These are phyloP conservation scores for Pseudococcus longispinus DNA, from an alignment of 2,888 invertebrate genomes.

Conservation along the genomic window DNA sequence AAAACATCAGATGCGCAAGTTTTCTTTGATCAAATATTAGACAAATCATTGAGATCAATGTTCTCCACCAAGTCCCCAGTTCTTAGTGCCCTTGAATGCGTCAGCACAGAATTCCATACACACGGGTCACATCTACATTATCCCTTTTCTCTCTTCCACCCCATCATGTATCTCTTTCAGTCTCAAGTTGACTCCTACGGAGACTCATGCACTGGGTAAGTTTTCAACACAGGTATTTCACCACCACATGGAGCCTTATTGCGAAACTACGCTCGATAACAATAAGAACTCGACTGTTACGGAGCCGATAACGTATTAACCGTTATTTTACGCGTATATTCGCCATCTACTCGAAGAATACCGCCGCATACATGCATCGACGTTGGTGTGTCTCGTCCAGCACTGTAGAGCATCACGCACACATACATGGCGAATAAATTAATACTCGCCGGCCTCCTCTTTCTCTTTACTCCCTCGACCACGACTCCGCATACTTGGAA, in stretches of 20 bases:
- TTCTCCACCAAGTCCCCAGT: too few relatives aligned
- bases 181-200: not conserved
- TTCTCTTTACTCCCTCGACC: not conserved
- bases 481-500: not conserved
- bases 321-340: slow-evolving; percentile 3
- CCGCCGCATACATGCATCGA: not conserved
- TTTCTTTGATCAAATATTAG: too few relatives aligned
- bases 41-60: too few relatives aligned
- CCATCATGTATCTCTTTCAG: not conserved
- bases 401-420: not conserved
- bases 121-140: not conserved
- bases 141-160: not conserved
- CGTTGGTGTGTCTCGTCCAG: not conserved
- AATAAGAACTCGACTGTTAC: slow-evolving; percentile 6
- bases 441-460: not conserved
- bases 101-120: not conserved
- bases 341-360: slow-evolving; percentile 7
- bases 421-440: not conserved
- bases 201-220: not conserved
- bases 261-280: not conserved
- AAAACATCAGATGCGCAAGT: too few relatives aligned
- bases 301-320: not conserved
- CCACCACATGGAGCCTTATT: not conserved
- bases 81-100: too few relatives aligned
- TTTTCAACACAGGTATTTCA: not conserved